A percentile compares a stretch with the other conserved stretches of the same genome.
These are phyloP conservation scores for Lepidothrix coronata DNA, from an alignment of 2,113 vertebrate genomes.

Conservation along the genomic window DNA sequence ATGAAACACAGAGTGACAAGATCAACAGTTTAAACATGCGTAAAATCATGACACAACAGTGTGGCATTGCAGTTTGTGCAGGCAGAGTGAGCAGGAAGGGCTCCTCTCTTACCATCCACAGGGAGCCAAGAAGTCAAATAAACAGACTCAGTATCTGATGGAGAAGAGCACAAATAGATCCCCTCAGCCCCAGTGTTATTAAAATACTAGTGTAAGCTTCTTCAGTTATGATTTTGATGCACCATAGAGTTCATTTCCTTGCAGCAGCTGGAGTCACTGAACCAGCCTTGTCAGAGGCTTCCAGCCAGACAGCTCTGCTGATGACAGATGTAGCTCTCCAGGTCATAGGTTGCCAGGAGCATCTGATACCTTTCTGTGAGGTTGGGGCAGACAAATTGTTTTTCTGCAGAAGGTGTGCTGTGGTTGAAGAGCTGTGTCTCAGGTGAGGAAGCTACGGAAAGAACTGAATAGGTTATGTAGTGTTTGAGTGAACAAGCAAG, in stretches of 20 bases:
- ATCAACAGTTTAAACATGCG: background rate
- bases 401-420: background rate
- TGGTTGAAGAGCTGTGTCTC: fast-evolving
- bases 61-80: fast-evolving
- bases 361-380: background rate
- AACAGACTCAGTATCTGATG: background rate
- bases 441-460: background rate
- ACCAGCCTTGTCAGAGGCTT: background rate
- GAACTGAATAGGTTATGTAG: background rate
- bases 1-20: background rate
- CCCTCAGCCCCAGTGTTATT: background rate
- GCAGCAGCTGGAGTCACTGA: background rate
- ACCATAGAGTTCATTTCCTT: background rate
- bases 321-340: background rate
- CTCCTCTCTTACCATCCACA: background rate
- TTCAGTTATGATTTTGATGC: fast-evolving
- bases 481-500: no score
- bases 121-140: background rate
- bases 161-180: background rate
- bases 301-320: background rate
- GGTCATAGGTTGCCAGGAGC: background rate
- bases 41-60: background rate
- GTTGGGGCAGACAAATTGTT: background rate
- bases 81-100: fast-evolving
- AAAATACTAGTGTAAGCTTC: fast-evolving